phyloP scores from a whole-genome alignment of 2,113 vertebrate species.

The Cyprinodon variegatus region DNA sequence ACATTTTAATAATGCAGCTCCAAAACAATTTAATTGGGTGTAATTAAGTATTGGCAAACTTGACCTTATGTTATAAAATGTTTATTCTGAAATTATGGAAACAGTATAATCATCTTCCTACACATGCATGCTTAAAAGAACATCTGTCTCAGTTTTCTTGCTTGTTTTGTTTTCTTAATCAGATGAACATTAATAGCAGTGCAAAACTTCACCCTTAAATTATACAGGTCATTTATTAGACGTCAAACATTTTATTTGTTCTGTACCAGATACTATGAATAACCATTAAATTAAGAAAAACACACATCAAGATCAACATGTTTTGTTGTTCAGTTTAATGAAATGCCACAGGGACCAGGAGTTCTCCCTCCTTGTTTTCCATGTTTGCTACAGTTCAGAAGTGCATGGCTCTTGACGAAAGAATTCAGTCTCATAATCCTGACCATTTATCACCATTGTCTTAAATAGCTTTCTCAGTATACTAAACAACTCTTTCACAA shows the following conservation, averaged over 20 bases:
- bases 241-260: background rate
- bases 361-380: background rate
- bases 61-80: background rate
- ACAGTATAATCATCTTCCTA: background rate
- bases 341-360: background rate
- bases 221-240: background rate
- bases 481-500: background rate
- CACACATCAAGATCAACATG: too few relatives aligned
- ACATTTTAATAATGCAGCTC: background rate
- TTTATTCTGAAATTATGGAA: background rate
- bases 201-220: background rate
- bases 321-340: background rate
- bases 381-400: slow-evolving; percentile 6
- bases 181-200: background rate
- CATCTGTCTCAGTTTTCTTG: background rate
- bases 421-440: slow-evolving; percentile 1
- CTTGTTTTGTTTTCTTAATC: background rate
- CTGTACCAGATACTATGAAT: background rate
- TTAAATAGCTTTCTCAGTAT: background rate
- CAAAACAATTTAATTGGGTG: background rate
- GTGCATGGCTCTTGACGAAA: background rate
- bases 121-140: slow-evolving; percentile 12
- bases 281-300: background rate
- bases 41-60: background rate
- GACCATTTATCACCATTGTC: background rate